These are phyloP conservation scores for Drosophila auraria DNA, from an alignment of 1,140 invertebrate genomes.

Conservation along the genomic window DNA sequence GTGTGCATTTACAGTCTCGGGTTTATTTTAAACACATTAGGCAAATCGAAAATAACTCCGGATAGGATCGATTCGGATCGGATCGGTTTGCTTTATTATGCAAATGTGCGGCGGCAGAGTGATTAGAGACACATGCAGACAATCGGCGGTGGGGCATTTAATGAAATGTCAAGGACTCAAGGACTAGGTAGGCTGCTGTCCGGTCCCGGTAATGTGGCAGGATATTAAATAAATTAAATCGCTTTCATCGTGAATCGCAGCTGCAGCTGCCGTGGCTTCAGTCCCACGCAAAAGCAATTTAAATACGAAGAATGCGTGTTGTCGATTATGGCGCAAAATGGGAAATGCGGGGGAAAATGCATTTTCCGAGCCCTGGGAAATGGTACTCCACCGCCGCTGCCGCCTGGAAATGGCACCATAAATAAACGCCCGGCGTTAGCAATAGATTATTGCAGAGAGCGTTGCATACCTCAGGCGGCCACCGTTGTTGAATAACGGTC, in stretches of 20 bases:
- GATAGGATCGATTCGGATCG: conserved; percentile 9
- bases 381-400: conserved; percentile 33
- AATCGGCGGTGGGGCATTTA: conserved; percentile 10
- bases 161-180: conserved; percentile 65
- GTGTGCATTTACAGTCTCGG: conserved; percentile 38
- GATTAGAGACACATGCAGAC: conserved; percentile 46
- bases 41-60: conserved; percentile 33
- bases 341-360: conserved; percentile 23
- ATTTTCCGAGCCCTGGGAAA: conserved; percentile 54
- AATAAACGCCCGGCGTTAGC: conserved; percentile 66
- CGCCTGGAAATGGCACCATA: conserved; percentile 69
- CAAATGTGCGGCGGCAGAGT: neutral
- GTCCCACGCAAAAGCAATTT: conserved; percentile 79
- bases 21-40: conserved; percentile 54
- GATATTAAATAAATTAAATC: conserved; percentile 80
- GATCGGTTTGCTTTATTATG: conserved; percentile 23
- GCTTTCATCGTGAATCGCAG: conserved; percentile 45
- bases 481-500: conserved; percentile 19
- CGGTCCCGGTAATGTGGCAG: conserved; percentile 49
- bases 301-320: conserved; percentile 74
- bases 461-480: conserved; percentile 67
- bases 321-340: conserved; percentile 41
- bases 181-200: conserved; percentile 31
- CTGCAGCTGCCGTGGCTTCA: conserved; percentile 35
- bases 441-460: conserved; percentile 77